Base-by-base conservation (phyloP, 2,888 invertebrate species). In the Apomyelois bistriatella region DNA sequence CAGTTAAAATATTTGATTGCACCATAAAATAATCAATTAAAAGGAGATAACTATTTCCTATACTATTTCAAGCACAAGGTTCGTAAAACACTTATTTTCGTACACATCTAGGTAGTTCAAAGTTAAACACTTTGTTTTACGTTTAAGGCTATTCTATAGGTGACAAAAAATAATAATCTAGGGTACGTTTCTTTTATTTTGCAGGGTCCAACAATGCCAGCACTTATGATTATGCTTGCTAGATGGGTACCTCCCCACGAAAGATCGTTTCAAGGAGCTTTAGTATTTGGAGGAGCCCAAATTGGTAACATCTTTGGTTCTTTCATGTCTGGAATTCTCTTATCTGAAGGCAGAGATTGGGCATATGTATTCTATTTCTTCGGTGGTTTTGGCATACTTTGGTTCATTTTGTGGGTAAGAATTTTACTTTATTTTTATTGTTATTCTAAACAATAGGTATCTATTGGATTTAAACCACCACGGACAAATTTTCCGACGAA, bases 141-240 rank as follows among this genome's bases (percentile, higher is more conserved):
- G n/a, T n/a, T n/a, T n/a, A n/a, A n/a, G n/a, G n/a, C n/a, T n/a
- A n/a, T n/a, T n/a, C n/a, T n/a, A n/a, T n/a, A n/a, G n/a, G n/a
- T n/a, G n/a, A n/a, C n/a, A n/a, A n/a, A n/a, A n/a, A n/a, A n/a
- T n/a, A n/a, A n/a, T n/a, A n/a, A n/a, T n/a, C n/a, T n/a, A n/a
- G n/a, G n/a, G n/a, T n/a, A 22, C 2, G 5, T 5, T 3, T 5
- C 22, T 3, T 22, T 22, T 22, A 22, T 22, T 22, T 22, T 22
- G 2, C 72, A 93, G 91, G 96, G 96, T 48, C 94, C 95, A 0
- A 95, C 95, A 0, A 96, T 94, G 85, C 93, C 92, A 49, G 93
- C 94, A 0, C 88, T 95, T 68, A 92, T 93, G 79, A 91, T 91
- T 43, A 85, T 93, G 75, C 73, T 93, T 59, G 92, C 93, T 0